Evolutionary conservation across 2,797 vertebrate genomes (phyloP).

Genomic region (Malurus splendens): DNA sequence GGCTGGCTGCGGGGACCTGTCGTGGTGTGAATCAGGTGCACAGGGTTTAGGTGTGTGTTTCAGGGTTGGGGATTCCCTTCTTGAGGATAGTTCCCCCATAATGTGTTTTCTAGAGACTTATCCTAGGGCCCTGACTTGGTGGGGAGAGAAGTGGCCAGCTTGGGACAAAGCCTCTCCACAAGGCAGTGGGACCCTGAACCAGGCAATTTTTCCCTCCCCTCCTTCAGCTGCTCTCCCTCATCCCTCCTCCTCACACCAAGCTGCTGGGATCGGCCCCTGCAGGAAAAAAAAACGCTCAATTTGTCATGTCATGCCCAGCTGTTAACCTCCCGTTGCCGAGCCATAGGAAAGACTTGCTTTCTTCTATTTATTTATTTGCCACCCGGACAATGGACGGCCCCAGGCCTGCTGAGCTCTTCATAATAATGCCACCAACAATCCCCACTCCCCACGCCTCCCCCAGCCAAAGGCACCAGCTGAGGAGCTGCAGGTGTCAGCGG

Average conservation of each 20-base stretch:
- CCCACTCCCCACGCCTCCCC: constrained; percentile 9
- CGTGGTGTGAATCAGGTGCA: neutral
- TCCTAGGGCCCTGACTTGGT: neutral
- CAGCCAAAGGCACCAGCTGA: constrained; percentile 67
- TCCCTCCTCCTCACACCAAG: constrained; percentile 44
- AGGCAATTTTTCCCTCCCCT: neutral
- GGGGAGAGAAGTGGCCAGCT: neutral
- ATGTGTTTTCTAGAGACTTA: neutral
- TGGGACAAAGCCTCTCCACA: neutral
- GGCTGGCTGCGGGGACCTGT: neutral
- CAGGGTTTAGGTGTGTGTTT: neutral
- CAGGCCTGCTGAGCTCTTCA: constrained; percentile 78
- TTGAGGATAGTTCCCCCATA: neutral
- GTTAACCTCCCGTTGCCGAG: constrained; percentile 79
- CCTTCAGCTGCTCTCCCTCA: neutral
- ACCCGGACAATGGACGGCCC: constrained; percentile 76
- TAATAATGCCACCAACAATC: constrained; percentile 80
- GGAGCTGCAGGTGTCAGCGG: constrained; percentile 77
- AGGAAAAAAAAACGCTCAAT: constrained; percentile 74
- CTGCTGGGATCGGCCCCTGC: constrained; percentile 69
- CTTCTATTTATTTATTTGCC: constrained; percentile 85
- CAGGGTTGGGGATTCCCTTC: neutral
- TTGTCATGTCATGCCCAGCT: constrained; percentile 86
- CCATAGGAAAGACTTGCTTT: constrained; percentile 80
- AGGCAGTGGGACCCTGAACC: neutral